Evolutionary conservation across 2,888 invertebrate genomes (phyloP), one percentile per base, ranked within the genome.

Genomic region (Maniola hyperantus): DNA sequence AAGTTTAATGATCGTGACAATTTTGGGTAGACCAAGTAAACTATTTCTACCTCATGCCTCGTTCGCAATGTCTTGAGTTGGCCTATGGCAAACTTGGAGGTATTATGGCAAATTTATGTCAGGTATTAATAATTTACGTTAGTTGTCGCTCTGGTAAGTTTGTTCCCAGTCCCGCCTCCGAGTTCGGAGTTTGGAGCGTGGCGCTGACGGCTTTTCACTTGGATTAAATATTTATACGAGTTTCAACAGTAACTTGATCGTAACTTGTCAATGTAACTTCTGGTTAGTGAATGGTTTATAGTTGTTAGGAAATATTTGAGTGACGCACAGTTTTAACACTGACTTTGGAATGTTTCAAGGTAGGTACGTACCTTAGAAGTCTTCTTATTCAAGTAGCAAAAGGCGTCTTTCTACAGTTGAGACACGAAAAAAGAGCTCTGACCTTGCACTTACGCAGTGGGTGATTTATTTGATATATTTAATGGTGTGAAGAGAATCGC

Each of bases 101-200:
- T 84, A 85, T 88, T 89, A 90, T 91, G 91, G 91, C 90, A 90
- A 91, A 92, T 91, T 91, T 88, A 91, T 90, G 91, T 89, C 91
- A 89, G 90, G 89, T 89, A 92, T 91, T 91, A 91, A 91, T 91
- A 91, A 91, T 91, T 91, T 89, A 90, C 84, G 84, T 83, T 84
- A 86, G 89, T 88, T 86, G 88, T 84, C 82, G 84, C 83, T 77
- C 79, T 72, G 77, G 77, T 77, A 86, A 87, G 85, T 88, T 87
- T 76, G 76, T 74, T 72, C 73, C 71, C 66, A 73, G 74, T 75
- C 73, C 72, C 71, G 70, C 71, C 75, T 69, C 55, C 71, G 72
- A 72, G 70, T 72, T 71, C 66, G 72, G 74, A 80, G 77, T 77
- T 79, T 68, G 74, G 76, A 78, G 79, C 77, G 74, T 78, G 78